Evolutionary conservation across 2,888 invertebrate genomes (phyloP).

Genomic region (Schizotus pectinicornis): DNA sequence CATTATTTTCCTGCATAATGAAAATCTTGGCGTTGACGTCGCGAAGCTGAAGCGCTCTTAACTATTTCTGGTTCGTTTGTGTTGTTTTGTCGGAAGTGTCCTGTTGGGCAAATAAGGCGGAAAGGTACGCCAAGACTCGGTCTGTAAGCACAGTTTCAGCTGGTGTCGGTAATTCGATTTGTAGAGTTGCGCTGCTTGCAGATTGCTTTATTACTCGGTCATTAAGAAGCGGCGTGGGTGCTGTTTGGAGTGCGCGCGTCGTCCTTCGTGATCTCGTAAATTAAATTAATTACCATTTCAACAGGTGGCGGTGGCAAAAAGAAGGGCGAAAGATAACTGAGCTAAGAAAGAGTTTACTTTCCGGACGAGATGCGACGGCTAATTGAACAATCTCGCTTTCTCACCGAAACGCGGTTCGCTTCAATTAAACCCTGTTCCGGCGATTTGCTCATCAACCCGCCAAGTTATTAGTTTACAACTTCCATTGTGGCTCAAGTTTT

Average conservation of each 20-base stretch:
- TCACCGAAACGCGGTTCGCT: conserved; percentile 37
- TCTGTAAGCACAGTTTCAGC: no score
- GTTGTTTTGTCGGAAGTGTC: no score
- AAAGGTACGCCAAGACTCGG: no score
- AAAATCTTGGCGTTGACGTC: no score
- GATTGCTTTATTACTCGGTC: conserved; percentile 53
- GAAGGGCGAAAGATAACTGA: conserved; percentile 31
- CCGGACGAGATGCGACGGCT: conserved; percentile 46
- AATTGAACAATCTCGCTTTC: conserved; percentile 50
- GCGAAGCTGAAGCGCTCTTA: no score
- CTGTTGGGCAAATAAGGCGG: no score
- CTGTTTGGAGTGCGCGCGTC: conserved; percentile 37
- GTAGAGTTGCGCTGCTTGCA: conserved; percentile 38
- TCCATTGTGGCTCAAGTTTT: no score
- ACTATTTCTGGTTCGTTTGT: no score
- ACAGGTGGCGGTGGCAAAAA: conserved; percentile 50
- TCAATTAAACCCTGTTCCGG: conserved; percentile 43
- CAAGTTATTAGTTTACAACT: conserved; percentile 40
- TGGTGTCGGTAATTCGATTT: conserved; percentile 37
- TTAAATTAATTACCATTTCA: conserved; percentile 56
- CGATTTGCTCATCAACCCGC: conserved; percentile 46
- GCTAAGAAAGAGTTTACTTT: conserved; percentile 48
- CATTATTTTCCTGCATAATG: no score
- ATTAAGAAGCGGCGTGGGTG: conserved; percentile 47
- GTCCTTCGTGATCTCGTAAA: conserved; percentile 50